Percentiles rank a stretch among this genome's conserved stretches.
Conservation (phyloP, 2,888 invertebrate species). For the Lamellibrachia satsuma region DNA sequence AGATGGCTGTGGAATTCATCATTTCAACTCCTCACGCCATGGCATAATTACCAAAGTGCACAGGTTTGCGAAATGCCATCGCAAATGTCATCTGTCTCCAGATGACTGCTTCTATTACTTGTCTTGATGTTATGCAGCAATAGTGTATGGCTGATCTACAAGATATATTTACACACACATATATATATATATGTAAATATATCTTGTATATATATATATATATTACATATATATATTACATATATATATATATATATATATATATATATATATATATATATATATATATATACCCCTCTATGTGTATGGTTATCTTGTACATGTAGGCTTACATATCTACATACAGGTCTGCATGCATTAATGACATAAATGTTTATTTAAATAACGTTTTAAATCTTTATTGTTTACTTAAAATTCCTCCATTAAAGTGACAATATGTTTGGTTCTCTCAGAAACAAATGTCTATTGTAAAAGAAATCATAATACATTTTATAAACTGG, state of each 20-base stretch:
- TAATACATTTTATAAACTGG: too few relatives aligned
- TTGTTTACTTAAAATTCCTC: too few relatives aligned
- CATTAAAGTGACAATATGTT: too few relatives aligned
- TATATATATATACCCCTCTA: too few relatives aligned
- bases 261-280: too few relatives aligned
- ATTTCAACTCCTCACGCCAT: not conserved
- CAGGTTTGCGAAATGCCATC: not conserved
- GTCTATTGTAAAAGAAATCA: too few relatives aligned
- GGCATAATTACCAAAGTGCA: not conserved
- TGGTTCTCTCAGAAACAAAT: too few relatives aligned
- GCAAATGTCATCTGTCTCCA: not conserved
- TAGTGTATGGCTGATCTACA: not conserved
- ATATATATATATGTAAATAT: not conserved
- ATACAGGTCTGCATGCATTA: too few relatives aligned
- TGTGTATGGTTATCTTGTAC: too few relatives aligned
- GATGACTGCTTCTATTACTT: not conserved
- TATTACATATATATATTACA: not conserved
- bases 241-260: not conserved
- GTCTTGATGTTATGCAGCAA: not conserved
- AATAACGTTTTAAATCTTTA: too few relatives aligned
- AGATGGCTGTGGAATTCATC: not conserved
- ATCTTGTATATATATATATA: not conserved
- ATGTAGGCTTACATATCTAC: too few relatives aligned
- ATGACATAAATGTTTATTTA: too few relatives aligned
- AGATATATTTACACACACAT: not conserved